Base-by-base conservation (phyloP, 2,888 invertebrate species). In the Metalampra italica region DNA sequence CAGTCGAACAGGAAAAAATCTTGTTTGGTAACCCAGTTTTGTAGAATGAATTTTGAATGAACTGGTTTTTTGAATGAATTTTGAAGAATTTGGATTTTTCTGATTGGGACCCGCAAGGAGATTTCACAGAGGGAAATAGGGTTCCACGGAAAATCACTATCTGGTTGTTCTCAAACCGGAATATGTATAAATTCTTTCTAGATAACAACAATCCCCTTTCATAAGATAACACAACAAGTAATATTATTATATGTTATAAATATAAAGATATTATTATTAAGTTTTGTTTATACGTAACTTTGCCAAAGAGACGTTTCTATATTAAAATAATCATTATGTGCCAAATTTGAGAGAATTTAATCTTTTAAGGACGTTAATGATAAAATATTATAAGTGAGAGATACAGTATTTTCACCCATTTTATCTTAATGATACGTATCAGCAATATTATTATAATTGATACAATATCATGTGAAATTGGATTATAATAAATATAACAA, bases 321-420 rank as follows among this genome's bases (percentile, higher is more conserved):
- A 45, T 13, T 3, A 36, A 29, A 43, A 43, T 29, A 63, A 68
- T 69, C 61, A 60, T 67, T 68, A 75, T 67, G 81, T 78, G 79
- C 80, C 82, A 83, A 83, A 72, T 76, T 79, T 71, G 82, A 84
- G 77, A 82, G 82, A 83, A 83, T 83, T 85, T 86, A 82, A 75
- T 72, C 70, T 38, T 22, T 9, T 47, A 49, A 44, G 43, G 71
- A 68, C 56, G 53, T 74, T 52, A 58, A 60, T 53, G 47, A 37
- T 58, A 56, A 53, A 47, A 37, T 43, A 38, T 46, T 41, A 43
- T 60, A 71, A 71, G 65, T 67, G 62, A 68, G 65, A 73, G 56
- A 64, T 57, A 57, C 71, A 78, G 77, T 80, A 80, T 81, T 78
- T 76, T 69, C 62, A n/a, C 66, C 62, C 52, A 55, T 61, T 50